These are phyloP conservation scores for Heliconius ethilla DNA, from an alignment of 2,888 invertebrate genomes.

Conservation along the genomic window DNA sequence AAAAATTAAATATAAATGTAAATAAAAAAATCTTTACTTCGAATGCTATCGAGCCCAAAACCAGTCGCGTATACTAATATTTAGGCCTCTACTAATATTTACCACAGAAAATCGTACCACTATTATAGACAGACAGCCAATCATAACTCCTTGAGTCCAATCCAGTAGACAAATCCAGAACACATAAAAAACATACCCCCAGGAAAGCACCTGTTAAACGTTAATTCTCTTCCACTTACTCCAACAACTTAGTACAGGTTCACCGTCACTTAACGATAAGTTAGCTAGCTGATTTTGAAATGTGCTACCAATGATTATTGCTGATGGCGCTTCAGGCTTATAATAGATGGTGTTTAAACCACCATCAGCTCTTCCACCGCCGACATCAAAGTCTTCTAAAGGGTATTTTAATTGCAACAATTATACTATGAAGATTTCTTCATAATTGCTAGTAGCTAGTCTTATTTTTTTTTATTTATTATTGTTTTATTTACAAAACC, in stretches of 20 bases:
- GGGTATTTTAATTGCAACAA: slow-evolving; percentile 37
- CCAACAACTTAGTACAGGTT: slow-evolving; percentile 28
- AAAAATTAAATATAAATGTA: no score
- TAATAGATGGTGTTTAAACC: slow-evolving; percentile 28
- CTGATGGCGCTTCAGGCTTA: slow-evolving; percentile 35
- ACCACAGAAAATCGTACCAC: not conserved
- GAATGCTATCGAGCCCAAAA: no score
- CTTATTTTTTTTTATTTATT: no score
- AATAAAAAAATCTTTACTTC: no score
- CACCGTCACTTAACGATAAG: slow-evolving; percentile 33
- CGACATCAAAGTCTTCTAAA: slow-evolving; percentile 20
- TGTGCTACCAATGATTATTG: slow-evolving; percentile 41
- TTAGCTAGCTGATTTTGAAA: slow-evolving; percentile 40
- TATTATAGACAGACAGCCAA: not conserved
- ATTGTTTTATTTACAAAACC: no score
- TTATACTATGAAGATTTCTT: slow-evolving; percentile 28
- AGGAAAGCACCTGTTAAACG: slow-evolving; percentile 28
- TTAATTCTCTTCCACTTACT: slow-evolving; percentile 31
- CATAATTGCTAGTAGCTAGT: not conserved
- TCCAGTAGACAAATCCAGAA: not conserved
- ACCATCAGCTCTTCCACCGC: slow-evolving; percentile 23
- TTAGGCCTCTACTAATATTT: not conserved
- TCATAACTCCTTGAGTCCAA: not conserved
- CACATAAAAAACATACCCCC: slow-evolving; percentile 16
- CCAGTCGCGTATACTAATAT: no score